A percentile compares a stretch with the other conserved stretches of the same genome.
phyloP scores from a whole-genome alignment of 1,140 invertebrate species.

The Bombus huntii region DNA sequence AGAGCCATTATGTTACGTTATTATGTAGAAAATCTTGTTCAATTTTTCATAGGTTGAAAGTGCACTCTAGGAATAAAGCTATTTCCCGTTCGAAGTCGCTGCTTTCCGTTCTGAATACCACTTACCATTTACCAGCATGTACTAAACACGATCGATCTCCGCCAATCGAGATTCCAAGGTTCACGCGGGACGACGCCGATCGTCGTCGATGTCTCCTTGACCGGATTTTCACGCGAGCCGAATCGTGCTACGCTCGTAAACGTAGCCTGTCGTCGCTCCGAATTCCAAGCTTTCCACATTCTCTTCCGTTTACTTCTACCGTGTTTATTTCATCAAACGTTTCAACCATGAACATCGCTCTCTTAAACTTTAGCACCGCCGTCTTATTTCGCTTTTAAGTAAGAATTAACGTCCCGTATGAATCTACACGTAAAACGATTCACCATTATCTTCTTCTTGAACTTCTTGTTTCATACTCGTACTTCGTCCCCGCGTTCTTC shows the following conservation, averaged over 20 bases:
- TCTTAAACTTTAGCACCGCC: not conserved
- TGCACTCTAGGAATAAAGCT: not conserved
- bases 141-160: conserved; percentile 40
- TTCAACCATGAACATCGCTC: too few relatives aligned
- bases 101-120: not conserved
- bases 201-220: conserved; percentile 21
- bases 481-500: not conserved
- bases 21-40: not conserved
- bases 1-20: not conserved
- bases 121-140: not conserved
- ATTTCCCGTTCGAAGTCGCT: not conserved
- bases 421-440: not conserved
- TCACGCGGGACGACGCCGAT: conserved; percentile 4
- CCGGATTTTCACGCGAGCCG: conserved; percentile 28
- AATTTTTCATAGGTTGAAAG: not conserved
- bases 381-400: not conserved
- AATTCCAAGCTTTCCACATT: not conserved
- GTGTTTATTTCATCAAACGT: not conserved
- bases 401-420: not conserved
- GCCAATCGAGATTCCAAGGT: conserved; percentile 13
- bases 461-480: not conserved
- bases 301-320: not conserved
- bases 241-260: not conserved
- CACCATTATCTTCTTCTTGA: not conserved
- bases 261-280: not conserved